Evolutionary conservation across 2,113 vertebrate genomes (phyloP).

Genomic region (Forbesichthys agassizii): DNA sequence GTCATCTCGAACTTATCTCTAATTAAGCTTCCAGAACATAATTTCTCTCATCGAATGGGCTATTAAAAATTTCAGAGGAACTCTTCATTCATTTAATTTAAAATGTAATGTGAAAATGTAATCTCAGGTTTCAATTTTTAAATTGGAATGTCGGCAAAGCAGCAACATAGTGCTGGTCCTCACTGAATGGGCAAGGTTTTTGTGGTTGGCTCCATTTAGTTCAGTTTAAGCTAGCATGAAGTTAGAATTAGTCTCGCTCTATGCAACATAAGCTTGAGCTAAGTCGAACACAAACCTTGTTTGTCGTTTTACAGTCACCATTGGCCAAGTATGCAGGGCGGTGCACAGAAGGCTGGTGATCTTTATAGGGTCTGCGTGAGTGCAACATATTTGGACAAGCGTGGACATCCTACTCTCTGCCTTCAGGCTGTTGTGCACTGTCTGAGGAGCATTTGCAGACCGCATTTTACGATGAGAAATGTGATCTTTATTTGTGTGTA

Average conservation of each 20-base stretch:
- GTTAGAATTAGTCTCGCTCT: too few species aligned
- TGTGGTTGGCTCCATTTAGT: neutral
- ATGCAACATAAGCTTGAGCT: too few species aligned
- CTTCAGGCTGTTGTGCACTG: neutral
- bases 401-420: neutral
- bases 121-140: slow-evolving; percentile 19
- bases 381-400: neutral
- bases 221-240: too few species aligned
- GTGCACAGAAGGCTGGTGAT: neutral
- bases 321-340: neutral
- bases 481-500: too few species aligned
- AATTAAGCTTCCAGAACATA: slow-evolving; percentile 36
- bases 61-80: slow-evolving; percentile 46
- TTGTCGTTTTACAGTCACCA: neutral
- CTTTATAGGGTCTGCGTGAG: neutral
- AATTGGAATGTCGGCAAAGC: slow-evolving; percentile 14
- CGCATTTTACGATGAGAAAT: too few species aligned
- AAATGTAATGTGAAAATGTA: slow-evolving; percentile 47
- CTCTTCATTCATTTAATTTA: slow-evolving; percentile 45
- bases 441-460: neutral
- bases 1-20: slow-evolving; percentile 21
- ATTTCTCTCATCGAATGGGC: slow-evolving; percentile 40
- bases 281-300: neutral
- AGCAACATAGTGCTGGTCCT: neutral
- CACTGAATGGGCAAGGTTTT: neutral